Base-by-base conservation (phyloP, 64 coral and sea anemone species). In the Porites australiensis region DNA sequence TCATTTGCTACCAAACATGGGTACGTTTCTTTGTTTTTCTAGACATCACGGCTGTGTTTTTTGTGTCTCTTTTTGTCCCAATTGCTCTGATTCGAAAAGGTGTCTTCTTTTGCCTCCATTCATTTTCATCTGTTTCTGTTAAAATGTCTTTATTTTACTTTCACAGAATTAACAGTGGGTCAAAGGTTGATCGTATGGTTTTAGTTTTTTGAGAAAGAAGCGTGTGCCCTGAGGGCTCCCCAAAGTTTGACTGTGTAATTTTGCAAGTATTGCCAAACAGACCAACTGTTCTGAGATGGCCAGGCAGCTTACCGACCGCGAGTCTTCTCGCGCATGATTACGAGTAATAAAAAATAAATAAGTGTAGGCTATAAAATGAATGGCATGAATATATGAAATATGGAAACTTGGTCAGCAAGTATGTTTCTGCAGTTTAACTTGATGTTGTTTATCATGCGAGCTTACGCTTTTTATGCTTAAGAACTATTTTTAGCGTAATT, bases 351-450 rank as follows among this genome's bases (percentile, higher is more conserved):
- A 37, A 37, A 37, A 37, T 37, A 37, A 37, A 37, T 37, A 37
- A 37, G 27, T 1, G 27, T 37, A 37, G 1, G 27, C 27, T 37
- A 37, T 37, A 37, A 37, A 37, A 37, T 37, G 27, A 37, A 37
- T 37, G 27, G 27, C 27, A 37, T 37, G 27, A 37, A 37, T 37
- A 37, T 37, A 37, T 37, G 27, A 67, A 67, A 0, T 67, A 14
- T 79, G 76, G 2, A 79, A 79, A 79, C 51, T 79, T 78, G 75
- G 14, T 55, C 20, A 79, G 50, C 50, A 55, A 79, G 76, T 79
- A 79, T 50, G 19, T 58, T 58, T 79, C 76, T 79, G 76, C 76
- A 79, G 50, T 79, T 79, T 20, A 79, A 55, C 53, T 55, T 55
- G 53, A 55, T 55, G 0, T 55, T 55, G 53, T 55, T 55, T 55